Base-by-base conservation (phyloP, 2,888 invertebrate species). In the Tenthredo distinguenda region DNA sequence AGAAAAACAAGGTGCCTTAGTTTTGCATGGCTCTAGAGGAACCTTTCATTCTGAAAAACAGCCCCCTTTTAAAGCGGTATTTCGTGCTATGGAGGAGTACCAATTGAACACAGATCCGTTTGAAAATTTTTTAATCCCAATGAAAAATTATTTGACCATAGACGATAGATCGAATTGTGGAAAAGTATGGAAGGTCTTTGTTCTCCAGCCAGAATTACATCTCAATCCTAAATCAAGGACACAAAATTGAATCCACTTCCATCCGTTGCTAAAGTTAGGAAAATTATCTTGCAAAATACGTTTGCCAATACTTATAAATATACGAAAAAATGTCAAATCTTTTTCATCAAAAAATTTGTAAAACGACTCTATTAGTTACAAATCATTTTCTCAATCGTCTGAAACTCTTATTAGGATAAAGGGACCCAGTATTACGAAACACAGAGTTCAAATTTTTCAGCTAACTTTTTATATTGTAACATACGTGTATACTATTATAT, bases 21-120 rank as follows among this genome's bases (percentile, higher is more conserved):
- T 99, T 9, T 92, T 99, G 76, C 99, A 99, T 92, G 99, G 98
- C 58, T 98, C 97, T 89, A 95, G 99, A 83, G 96, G 96, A 4
- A 97, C 97, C 83, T 99, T 98, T 94, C 98, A 98, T 93, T 96
- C 96, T 0, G 95, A 96, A 87, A 98, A 97, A 92, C 98, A 98
- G 91, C 98, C 98, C 0, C 96, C 97, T 0, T 99, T 99, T 92
- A 96, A 96, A 89, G 95, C 96, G 15, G 94, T 97, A 72, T 97
- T 96, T 91, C 93, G 94, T 87, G 95, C 96, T 3, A 95, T 96
- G 93, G 94, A 95, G 90, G 94, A 96, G 94, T 97, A 97, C 93
- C 95, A 95, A 88, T 91, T 98, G 18, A 96, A 96, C 4, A 95
- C 95, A 2, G 96, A 97, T 91, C 94, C 96, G 0, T 95, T 95